A percentile compares a stretch with the other conserved stretches of the same genome.
phyloP scores from a whole-genome alignment of 2,113 vertebrate species.

The Tupaia chinensis region DNA sequence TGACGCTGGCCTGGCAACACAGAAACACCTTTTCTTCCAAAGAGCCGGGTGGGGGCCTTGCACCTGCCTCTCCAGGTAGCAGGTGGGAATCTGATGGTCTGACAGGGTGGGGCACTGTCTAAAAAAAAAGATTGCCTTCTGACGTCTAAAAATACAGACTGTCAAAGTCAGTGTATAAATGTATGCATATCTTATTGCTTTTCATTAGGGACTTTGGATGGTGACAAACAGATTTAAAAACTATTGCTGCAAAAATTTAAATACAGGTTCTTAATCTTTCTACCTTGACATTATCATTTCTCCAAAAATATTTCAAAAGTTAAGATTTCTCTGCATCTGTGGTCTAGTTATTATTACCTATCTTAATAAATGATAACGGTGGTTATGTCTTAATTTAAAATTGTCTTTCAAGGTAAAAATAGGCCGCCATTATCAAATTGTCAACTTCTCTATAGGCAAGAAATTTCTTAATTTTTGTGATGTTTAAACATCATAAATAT shows the following conservation, averaged over 20 bases:
- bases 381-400: constrained; percentile 20
- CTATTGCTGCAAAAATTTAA: background rate
- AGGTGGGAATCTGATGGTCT: too few relatives aligned
- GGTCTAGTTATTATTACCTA: background rate
- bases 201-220: background rate
- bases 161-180: constrained; percentile 24
- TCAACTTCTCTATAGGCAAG: constrained; percentile 28
- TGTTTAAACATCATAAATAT: constrained; percentile 35
- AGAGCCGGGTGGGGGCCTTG: too few relatives aligned
- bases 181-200: constrained; percentile 21
- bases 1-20: too few relatives aligned
- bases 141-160: constrained; percentile 23
- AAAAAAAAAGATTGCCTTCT: constrained; percentile 24
- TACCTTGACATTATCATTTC: constrained; percentile 38
- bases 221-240: constrained; percentile 33
- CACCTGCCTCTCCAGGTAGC: too few relatives aligned
- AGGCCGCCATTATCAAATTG: background rate
- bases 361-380: constrained; percentile 28
- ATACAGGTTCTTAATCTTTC: background rate
- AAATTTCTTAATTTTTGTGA: constrained; percentile 1
- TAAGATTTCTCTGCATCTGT: constrained; percentile 32
- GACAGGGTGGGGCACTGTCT: too few relatives aligned
- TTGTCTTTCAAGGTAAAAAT: constrained; percentile 14
- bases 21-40: too few relatives aligned
- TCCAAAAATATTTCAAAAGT: constrained; percentile 28